Conservation (phyloP, 2,113 vertebrate species). For the Chunga burmeisteri region DNA sequence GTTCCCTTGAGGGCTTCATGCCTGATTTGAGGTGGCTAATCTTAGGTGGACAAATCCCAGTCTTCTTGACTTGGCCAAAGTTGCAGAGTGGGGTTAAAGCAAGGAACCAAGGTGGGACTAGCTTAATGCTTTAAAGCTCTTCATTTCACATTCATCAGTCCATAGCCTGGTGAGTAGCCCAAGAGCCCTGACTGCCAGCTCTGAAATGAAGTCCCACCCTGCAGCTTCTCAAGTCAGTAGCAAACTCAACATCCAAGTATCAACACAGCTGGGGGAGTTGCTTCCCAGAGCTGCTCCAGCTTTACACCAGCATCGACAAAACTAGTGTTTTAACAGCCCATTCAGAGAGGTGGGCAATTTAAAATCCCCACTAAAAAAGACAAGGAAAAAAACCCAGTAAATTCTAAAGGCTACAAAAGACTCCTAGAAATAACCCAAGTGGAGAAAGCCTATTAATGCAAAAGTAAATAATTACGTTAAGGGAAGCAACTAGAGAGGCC, state of each 20-base stretch:
- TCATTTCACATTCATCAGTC: not conserved
- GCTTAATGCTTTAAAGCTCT: not conserved
- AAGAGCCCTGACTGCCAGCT: not conserved
- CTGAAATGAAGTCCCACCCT: not conserved
- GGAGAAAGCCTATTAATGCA: constrained; percentile 59
- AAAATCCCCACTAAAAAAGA: not conserved
- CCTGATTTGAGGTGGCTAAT: not conserved
- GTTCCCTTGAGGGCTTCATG: not conserved
- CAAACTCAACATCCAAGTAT: not conserved
- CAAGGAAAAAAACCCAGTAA: not conserved
- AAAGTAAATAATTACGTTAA: constrained; percentile 74
- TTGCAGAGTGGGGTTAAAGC: not conserved
- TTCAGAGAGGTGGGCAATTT: not conserved
- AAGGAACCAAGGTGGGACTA: not conserved
- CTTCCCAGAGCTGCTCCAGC: not conserved
- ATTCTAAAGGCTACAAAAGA: constrained; percentile 35
- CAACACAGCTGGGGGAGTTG: not conserved
- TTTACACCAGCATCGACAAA: not conserved
- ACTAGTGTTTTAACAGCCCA: not conserved
- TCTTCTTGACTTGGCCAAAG: not conserved
- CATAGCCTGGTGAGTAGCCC: not conserved
- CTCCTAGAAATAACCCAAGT: constrained; percentile 52
- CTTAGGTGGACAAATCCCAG: not conserved
- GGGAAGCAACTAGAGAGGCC: constrained; percentile 35
- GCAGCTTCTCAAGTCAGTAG: not conserved